phyloP scores from a whole-genome alignment of 1,140 invertebrate species.

The Cheumatopsyche charites region DNA sequence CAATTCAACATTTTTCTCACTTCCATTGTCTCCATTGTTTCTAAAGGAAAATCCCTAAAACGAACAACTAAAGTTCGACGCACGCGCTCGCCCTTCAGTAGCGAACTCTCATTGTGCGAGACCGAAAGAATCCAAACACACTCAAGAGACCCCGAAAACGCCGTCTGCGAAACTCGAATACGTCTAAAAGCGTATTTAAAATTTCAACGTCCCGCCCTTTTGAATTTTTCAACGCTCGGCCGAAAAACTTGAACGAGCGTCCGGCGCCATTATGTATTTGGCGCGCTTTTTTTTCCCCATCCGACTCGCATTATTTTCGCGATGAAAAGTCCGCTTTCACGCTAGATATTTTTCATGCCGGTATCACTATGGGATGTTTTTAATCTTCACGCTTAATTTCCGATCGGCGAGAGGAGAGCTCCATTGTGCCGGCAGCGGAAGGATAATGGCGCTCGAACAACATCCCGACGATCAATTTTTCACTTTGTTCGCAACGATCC shows the following conservation, averaged over 20 bases:
- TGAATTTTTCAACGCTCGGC: neutral
- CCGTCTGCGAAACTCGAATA: neutral
- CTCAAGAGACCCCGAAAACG: conserved; percentile 1
- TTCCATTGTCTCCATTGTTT: too few species aligned
- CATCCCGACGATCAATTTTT: conserved; percentile 16
- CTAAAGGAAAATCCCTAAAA: too few species aligned
- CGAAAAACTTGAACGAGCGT: neutral
- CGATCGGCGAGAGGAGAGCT: neutral
- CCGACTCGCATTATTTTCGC: neutral
- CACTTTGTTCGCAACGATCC: conserved; percentile 13
- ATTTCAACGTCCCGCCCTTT: conserved; percentile 3
- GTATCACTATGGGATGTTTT: conserved; percentile 6
- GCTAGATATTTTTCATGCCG: conserved; percentile 1
- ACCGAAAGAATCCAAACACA: conserved; percentile 1
- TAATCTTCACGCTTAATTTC: conserved; percentile 18
- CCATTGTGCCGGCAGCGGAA: conserved; percentile 2
- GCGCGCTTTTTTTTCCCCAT: conserved; percentile 10
- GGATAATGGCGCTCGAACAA: conserved; percentile 15
- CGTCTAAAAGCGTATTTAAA: conserved; percentile 18
- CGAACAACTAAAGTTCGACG: too few species aligned
- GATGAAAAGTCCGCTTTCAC: neutral
- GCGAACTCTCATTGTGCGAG: neutral
- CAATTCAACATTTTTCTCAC: too few species aligned
- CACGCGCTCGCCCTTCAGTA: neutral
- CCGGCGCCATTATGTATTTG: neutral